Evolutionary conservation across 1,140 invertebrate genomes (phyloP).

Genomic region (Drosophila suzukii): DNA sequence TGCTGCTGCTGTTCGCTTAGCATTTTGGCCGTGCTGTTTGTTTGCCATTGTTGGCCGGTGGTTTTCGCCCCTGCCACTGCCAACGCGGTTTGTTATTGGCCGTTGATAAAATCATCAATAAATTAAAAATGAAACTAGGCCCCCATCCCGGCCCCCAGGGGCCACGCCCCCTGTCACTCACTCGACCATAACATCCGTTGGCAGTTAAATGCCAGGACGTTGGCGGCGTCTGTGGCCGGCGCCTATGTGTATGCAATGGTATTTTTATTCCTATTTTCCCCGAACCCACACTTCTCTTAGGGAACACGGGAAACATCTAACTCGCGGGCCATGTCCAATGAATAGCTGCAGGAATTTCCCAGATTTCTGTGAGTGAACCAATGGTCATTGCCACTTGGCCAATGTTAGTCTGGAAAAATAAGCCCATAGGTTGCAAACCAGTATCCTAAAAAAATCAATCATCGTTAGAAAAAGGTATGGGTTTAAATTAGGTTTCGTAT

Average conservation of each 20-base stretch:
- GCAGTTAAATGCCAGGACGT: constrained; percentile 47
- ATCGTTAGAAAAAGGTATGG: background rate
- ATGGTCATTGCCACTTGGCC: constrained; percentile 4
- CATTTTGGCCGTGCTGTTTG: constrained; percentile 38
- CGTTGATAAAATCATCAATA: constrained; percentile 72
- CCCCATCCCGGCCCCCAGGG: constrained; percentile 1
- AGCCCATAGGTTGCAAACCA: background rate
- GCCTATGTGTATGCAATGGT: constrained; percentile 26
- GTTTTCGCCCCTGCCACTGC: constrained; percentile 3
- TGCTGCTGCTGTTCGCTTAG: constrained; percentile 32
- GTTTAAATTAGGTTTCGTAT: background rate
- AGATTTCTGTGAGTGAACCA: constrained; percentile 3
- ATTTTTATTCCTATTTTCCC: constrained; percentile 20
- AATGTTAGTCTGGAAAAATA: background rate
- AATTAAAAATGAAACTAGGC: constrained; percentile 70
- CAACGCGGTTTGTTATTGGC: constrained; percentile 65
- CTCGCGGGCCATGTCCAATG: constrained; percentile 1
- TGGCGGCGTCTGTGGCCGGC: constrained; percentile 43
- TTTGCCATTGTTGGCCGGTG: constrained; percentile 35
- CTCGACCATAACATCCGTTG: constrained; percentile 45
- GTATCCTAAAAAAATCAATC: background rate
- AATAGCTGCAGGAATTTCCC: constrained; percentile 8
- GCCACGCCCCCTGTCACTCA: constrained; percentile 55
- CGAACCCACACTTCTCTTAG: background rate
- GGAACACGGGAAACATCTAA: background rate